Evolutionary conservation across 2,113 vertebrate species (phyloP).

Genomic region (Bucco capensis): DNA sequence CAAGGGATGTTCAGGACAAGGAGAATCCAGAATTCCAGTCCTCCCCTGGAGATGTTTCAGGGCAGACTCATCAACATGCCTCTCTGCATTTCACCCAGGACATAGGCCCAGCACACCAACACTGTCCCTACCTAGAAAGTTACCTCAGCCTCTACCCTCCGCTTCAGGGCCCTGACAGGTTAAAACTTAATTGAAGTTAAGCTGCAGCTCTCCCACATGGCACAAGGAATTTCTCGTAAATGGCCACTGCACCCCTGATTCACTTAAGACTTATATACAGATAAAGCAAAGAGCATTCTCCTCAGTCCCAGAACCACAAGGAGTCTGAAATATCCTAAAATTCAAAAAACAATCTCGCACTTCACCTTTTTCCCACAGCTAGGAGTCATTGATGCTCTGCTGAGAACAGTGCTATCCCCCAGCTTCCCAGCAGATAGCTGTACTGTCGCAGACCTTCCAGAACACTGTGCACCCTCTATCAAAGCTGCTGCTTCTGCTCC

Average conservation of each 20-base stretch:
- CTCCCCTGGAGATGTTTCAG: neutral
- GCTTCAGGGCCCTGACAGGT: neutral
- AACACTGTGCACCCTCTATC: accelerated
- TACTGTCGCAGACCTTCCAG: neutral
- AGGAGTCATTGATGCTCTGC: neutral
- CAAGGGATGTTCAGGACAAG: neutral
- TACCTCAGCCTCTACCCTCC: neutral
- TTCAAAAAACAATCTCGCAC: neutral
- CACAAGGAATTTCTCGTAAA: neutral
- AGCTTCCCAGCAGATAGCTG: neutral
- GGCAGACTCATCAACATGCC: accelerated
- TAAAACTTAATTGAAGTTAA: neutral
- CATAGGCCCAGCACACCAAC: accelerated
- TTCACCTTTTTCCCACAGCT: neutral
- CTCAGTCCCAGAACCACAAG: accelerated
- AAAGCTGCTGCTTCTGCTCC: neutral
- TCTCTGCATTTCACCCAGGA: neutral
- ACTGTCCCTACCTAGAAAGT: neutral
- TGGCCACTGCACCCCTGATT: neutral
- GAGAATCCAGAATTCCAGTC: neutral
- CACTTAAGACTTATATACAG: neutral
- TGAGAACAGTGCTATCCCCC: neutral
- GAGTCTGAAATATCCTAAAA: neutral
- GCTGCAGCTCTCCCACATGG: neutral
- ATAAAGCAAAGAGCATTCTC: neutral